phyloP scores from a whole-genome alignment of 2,113 vertebrate species.

The Sinocyclocheilus maitianheensis region DNA sequence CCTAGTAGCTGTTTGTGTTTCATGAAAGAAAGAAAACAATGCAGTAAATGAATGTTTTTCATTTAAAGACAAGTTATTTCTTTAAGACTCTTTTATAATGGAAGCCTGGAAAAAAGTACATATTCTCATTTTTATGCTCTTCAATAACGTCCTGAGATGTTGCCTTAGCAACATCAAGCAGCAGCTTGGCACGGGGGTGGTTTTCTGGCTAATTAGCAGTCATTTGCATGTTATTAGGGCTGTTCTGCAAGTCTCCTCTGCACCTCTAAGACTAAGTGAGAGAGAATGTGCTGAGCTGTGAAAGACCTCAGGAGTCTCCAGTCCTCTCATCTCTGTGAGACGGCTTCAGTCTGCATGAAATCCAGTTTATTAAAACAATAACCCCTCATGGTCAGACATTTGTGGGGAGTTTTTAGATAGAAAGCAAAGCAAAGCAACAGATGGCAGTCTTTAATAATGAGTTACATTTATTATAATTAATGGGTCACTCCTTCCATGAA shows the following conservation, averaged over 20 bases:
- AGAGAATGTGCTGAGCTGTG: slow-evolving; percentile 65
- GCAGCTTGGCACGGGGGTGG: slow-evolving; percentile 46
- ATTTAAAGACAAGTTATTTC: background rate
- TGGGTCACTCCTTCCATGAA: background rate
- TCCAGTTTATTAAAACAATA: slow-evolving; percentile 4
- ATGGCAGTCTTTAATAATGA: background rate
- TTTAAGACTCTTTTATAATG: background rate
- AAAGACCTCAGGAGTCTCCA: slow-evolving; percentile 65
- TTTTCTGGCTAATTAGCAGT: slow-evolving; percentile 66
- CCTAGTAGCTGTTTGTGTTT: background rate
- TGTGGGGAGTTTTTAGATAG: background rate
- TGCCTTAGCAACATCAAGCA: slow-evolving; percentile 50
- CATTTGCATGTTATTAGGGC: slow-evolving; percentile 63
- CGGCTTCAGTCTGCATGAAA: slow-evolving; percentile 5
- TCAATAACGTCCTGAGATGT: slow-evolving; percentile 26
- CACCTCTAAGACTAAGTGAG: slow-evolving; percentile 61
- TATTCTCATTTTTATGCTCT: slow-evolving; percentile 19
- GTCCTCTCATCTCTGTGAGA: slow-evolving; percentile 33
- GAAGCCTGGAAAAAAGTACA: slow-evolving; percentile 10
- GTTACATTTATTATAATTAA: background rate
- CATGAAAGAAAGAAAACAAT: background rate
- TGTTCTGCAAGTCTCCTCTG: slow-evolving; percentile 62
- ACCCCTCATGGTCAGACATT: slow-evolving; percentile 12
- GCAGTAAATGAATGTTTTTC: background rate
- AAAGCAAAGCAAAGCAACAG: background rate